Base-by-base conservation (phyloP, 92 coral and sea anemone genomes). In the Parazoanthus swiftii region DNA sequence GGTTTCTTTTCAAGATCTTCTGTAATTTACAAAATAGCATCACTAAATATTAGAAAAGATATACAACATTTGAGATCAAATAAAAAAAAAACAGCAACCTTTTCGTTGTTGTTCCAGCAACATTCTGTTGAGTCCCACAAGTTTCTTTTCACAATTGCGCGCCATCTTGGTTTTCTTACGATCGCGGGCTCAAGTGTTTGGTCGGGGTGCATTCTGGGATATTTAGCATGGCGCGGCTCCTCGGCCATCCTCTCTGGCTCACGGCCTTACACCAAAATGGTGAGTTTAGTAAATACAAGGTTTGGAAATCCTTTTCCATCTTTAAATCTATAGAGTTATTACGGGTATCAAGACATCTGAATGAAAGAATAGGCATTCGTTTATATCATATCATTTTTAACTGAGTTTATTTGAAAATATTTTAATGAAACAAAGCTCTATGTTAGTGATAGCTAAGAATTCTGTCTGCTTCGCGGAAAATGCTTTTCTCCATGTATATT, bases 141-240 rank as follows among this genome's bases (percentile, higher is more conserved):
- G 88, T 91, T 95, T 95, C 48, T 95, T 95, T 85, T 95, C 98
- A 72, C 94, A 95, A 85, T 94, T 94, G 43, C 98, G 92, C 94
- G 98, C 98, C 98, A 95, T 95, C 90, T 94, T 95, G 92, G 88
- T 85, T 90, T 74, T 81, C 43, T 56, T 54, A 29, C n/a, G 39
- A 84, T 80, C 75, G 92, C 93, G 85, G 95, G 95, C 93, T 81
- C 89, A 82, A 85, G 85, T 50, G 39, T 25, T 85, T 81, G 76
- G 77, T 90, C 25, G 48, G 89, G 8, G 8, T 43, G 93, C 76
- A 74, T 76, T 75, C 51, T 85, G 95, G 89, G 89, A 65, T 15
- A 71, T 88, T 79, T 88, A 26, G 66, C 18, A 6, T 72, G 77
- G 88, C 89, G 88, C 86, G 98, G 98, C 66, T 90, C 79, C 95